Conservation (phyloP, 2,113 vertebrate species). For the Ceyx margarethae region DNA sequence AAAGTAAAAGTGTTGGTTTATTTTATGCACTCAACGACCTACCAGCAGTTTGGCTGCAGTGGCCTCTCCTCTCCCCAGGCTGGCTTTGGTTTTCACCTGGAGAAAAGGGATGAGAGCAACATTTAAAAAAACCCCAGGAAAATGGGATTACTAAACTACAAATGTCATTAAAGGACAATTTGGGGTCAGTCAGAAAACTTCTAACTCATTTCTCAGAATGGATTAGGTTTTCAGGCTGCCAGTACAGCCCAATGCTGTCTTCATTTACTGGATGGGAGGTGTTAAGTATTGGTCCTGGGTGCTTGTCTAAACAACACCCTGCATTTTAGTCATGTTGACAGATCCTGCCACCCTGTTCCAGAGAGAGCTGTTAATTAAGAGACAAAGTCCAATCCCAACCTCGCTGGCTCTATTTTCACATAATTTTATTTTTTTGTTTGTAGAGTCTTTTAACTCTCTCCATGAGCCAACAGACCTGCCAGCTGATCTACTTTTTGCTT, state of each 20-base stretch:
- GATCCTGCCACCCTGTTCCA: background rate
- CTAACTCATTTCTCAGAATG: background rate
- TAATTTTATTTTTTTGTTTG: conserved; percentile 39
- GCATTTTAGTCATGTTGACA: background rate
- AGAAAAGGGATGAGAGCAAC: too few species aligned
- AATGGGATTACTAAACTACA: conserved; percentile 3
- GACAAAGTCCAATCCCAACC: conserved; percentile 36
- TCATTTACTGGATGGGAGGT: background rate
- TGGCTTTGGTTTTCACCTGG: too few species aligned
- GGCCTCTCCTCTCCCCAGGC: too few species aligned
- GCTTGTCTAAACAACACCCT: conserved; percentile 27
- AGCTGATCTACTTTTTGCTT: conserved; percentile 1
- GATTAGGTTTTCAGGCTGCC: background rate
- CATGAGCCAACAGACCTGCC: background rate
- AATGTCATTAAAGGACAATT: background rate
- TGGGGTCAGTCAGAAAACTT: background rate
- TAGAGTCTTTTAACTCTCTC: background rate
- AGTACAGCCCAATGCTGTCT: background rate
- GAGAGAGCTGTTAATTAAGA: conserved; percentile 49
- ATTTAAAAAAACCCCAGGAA: background rate
- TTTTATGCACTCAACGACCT: too few species aligned
- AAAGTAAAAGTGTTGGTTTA: too few species aligned
- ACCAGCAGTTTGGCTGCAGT: too few species aligned
- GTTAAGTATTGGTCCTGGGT: conserved; percentile 15
- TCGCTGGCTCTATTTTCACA: conserved; percentile 23